Evolutionary conservation across 1,140 invertebrate genomes (phyloP).

Genomic region (Rhopalosiphum padi): DNA sequence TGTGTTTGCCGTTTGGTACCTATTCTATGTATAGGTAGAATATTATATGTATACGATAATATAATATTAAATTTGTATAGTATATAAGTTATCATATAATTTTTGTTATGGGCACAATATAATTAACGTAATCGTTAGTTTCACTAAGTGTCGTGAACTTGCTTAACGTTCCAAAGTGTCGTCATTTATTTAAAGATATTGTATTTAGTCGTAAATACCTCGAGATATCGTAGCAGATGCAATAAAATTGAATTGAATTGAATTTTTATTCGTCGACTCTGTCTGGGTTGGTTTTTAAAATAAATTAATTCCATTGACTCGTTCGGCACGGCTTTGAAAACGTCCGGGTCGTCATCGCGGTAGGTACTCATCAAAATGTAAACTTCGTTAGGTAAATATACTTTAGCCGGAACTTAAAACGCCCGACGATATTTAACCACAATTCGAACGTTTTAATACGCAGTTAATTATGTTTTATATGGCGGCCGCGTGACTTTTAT

Average conservation of each 20-base stretch:
- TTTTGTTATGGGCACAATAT: not conserved
- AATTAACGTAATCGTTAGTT: not conserved
- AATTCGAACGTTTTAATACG: constrained; percentile 33
- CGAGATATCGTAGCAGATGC: not conserved
- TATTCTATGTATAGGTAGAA: not conserved
- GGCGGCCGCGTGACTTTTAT: not conserved
- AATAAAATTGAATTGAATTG: not conserved
- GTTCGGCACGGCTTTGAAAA: not conserved
- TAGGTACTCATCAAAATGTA: constrained; percentile 40
- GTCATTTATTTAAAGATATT: not conserved
- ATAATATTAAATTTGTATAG: not conserved
- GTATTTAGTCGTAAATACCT: not conserved
- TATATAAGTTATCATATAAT: not conserved
- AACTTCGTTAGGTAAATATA: constrained; percentile 31
- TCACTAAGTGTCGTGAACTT: not conserved
- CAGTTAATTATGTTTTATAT: constrained; percentile 33
- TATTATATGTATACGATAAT: not conserved
- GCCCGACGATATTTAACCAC: not conserved
- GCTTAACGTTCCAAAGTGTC: not conserved
- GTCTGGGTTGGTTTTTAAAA: not conserved
- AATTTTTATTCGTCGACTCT: not conserved
- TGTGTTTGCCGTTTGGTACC: not conserved
- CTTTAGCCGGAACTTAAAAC: not conserved
- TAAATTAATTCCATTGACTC: not conserved
- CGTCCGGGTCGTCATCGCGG: not conserved